A percentile compares a stretch with the other conserved stretches of the same genome.
Evolutionary conservation across 2,888 invertebrate genomes (phyloP).

Genomic region (Protonemura montana): DNA sequence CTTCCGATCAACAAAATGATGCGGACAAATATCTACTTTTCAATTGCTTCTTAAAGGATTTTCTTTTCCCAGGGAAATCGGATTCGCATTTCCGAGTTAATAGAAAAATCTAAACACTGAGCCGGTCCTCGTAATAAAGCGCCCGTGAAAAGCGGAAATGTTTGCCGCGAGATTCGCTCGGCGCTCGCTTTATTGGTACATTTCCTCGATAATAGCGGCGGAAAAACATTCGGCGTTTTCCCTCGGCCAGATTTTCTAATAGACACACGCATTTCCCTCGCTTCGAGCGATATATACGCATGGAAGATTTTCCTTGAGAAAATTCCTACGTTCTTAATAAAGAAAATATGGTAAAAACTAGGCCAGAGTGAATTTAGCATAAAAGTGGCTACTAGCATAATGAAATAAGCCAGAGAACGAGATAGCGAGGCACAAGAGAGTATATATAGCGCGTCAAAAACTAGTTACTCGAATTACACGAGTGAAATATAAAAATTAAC

Average conservation of each 20-base stretch:
- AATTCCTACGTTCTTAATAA: too few species aligned
- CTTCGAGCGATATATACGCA: too few species aligned
- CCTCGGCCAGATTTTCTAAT: background rate
- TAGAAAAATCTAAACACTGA: background rate
- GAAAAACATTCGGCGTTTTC: background rate
- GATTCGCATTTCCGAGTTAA: background rate
- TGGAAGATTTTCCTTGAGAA: too few species aligned
- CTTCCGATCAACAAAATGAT: background rate
- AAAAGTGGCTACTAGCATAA: background rate
- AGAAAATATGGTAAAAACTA: background rate
- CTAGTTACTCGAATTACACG: background rate
- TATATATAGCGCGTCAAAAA: background rate
- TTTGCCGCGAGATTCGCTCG: background rate
- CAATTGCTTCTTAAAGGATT: constrained; percentile 8
- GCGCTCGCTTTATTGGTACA: background rate
- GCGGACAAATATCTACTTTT: background rate
- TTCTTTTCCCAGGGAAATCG: background rate
- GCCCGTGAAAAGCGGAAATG: background rate
- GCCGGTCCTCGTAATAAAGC: background rate
- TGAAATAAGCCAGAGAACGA: background rate
- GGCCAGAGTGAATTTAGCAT: background rate
- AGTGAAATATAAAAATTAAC: background rate
- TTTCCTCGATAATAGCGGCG: background rate
- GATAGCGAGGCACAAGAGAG: background rate
- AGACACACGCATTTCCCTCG: too few species aligned